Base-by-base conservation (phyloP, 1,140 invertebrate species). In the Colletes gigas region DNA sequence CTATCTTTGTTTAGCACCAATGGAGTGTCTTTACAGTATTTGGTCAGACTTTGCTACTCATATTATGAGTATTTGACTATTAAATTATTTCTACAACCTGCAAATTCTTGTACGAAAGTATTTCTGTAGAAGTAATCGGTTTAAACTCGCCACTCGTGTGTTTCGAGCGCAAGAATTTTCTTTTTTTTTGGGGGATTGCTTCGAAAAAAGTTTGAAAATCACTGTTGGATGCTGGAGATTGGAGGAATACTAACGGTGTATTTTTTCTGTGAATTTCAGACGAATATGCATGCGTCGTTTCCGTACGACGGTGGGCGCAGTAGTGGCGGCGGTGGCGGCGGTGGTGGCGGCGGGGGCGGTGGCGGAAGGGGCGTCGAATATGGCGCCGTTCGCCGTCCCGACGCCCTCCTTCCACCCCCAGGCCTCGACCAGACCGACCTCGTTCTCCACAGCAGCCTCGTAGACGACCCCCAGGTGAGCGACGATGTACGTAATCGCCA, bases 221-320 rank as follows among this genome's bases (percentile, higher is more conserved):
- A 30, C 30, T 30, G 30, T 30, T 30, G 9, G 44, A 47, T 47
- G 9, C 3, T 9, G 50, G n/a, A n/a, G 7, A 39, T 7, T 17
- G 10, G 12, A 41, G 2, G 0, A 7, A 4, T 7, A 30, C 2
- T 72, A 60, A 72, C 12, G n/a, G 30, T 3, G 0, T 12, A 12
- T 9, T 21, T 87, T 88, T 83, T 78, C 83, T 21, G 0, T 63
- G 8, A 57, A 47, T 94, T 94, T 73, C 92, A 95, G 94, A 92
- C 94, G 72, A 94, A 94, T 79, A 95, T 95, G 94, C 94, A 95
- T 88, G 92, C 94, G 54, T 94, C 93, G 47, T 94, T 94, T 90
- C 93, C 94, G 39, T 94, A 94, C 88, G 94, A 94, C 83, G 90
- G 92, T 60, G 91, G 93, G 57, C 90, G 93, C 50, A 92, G 89